Evolutionary conservation across 2,113 vertebrate genomes (phyloP), one percentile per base, ranked within the genome.

Genomic region (Onychostruthus taczanowskii): DNA sequence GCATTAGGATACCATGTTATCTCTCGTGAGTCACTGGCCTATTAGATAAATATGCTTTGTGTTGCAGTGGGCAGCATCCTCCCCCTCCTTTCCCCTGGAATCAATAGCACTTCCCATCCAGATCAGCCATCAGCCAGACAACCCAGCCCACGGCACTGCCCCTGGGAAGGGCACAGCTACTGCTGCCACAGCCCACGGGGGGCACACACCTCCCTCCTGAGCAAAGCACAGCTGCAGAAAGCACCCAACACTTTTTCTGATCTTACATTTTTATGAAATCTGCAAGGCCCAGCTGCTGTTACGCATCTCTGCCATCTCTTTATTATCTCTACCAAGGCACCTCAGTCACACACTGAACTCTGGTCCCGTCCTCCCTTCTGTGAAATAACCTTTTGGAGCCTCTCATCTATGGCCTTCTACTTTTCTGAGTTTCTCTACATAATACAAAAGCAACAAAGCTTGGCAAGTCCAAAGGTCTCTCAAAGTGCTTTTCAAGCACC

Each of bases 41-140:
- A 61, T 89, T 79, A 94, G 89, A 92, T 89, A 89, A 94, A 94
- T 63, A 89, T 3, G 46, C 78, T 94, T 95, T 92, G 73, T 93
- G 80, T 43, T 63, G 88, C 68, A 67, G 73, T 58, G 80, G 74
- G 84, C 79, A 94, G 82, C 64, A 76, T 74, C 56, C 84, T 95
- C 84, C 92, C 83, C 47, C 46, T 92, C 76, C 77, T 66, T 84
- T 82, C 49, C 78, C 81, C 69, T 22, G 27, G 47, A 90, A 92
- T 96, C 85, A 84, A 90, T 53, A 92, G 79, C 44, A 64, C 44
- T 75, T 84, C 67, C 83, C 50, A 67, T 94, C 61, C 72, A 82
- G 83, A 73, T 50, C 35, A 93, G 86, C 79, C 64, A 85, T n/a
- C 28, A 94, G 73, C 21, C 84, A 79, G 66, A 49, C 58, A 94